A percentile compares a stretch with the other conserved stretches of the same genome.
These are phyloP conservation scores for Chunga burmeisteri DNA, from an alignment of 2,113 vertebrate genomes.

Conservation along the genomic window DNA sequence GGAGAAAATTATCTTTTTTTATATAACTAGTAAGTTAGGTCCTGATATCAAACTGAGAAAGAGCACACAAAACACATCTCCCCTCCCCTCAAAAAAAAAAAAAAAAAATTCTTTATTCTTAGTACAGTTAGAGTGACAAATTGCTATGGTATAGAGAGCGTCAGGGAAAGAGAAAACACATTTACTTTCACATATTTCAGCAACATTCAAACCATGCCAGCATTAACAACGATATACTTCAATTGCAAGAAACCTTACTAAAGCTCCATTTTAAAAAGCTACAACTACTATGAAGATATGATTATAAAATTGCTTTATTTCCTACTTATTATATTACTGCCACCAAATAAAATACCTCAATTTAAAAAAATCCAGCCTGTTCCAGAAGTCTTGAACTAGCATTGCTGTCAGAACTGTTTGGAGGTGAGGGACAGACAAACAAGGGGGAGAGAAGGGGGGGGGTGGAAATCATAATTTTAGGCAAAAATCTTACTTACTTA, in stretches of 20 bases:
- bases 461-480: neutral
- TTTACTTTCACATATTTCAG: neutral
- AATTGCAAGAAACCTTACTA: neutral
- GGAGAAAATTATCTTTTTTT: neutral
- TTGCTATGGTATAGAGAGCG: neutral
- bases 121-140: neutral
- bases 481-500: neutral
- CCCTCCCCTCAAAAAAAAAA: neutral
- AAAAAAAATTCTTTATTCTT: neutral
- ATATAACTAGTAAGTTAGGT: neutral
- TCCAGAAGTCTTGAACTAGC: neutral
- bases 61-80: neutral
- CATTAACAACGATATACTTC: neutral
- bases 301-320: neutral
- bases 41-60: neutral
- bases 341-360: neutral
- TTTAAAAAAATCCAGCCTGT: neutral
- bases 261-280: conserved; percentile 3
- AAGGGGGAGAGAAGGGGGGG: no score
- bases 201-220: conserved; percentile 22
- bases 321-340: neutral
- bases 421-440: neutral
- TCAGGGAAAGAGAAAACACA: conserved; percentile 3
- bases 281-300: neutral
- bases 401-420: neutral